Evolutionary conservation across 92 coral and sea anemone genomes (phyloP).

Genomic region (Montipora capitata): DNA sequence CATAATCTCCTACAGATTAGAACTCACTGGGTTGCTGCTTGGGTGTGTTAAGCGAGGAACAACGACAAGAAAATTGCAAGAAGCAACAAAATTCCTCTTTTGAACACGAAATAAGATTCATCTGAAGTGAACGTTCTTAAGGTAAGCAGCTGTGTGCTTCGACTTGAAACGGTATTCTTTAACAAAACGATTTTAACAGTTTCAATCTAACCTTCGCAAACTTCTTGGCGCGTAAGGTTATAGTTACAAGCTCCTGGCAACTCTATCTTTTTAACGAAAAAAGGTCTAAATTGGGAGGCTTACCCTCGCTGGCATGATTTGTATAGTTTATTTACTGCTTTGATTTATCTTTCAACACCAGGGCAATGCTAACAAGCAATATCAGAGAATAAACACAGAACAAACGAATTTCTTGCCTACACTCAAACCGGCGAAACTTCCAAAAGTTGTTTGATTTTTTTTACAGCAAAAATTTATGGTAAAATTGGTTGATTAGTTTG

Average conservation of each 20-base stretch:
- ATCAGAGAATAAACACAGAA: neutral
- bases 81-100: neutral
- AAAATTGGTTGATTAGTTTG: neutral
- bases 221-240: slow-evolving; percentile 11
- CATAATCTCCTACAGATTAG: slow-evolving; percentile 17
- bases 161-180: neutral
- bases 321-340: neutral
- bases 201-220: neutral
- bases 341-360: neutral
- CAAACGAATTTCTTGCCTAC: neutral
- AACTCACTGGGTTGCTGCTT: slow-evolving; percentile 19
- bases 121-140: no score
- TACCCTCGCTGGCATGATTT: neutral
- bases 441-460: neutral
- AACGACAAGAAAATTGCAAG: neutral
- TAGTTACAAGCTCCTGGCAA: slow-evolving; percentile 27
- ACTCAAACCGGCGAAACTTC: no score
- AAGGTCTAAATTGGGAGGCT: neutral
- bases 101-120: neutral
- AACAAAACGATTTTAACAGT: neutral
- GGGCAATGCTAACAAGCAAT: neutral
- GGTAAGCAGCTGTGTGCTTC: no score
- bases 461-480: neutral
- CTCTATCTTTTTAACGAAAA: slow-evolving; percentile 19
- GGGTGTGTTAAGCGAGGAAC: slow-evolving; percentile 26